phyloP scores from a whole-genome alignment of 2,797 vertebrate species.

The Sus cebifrons region DNA sequence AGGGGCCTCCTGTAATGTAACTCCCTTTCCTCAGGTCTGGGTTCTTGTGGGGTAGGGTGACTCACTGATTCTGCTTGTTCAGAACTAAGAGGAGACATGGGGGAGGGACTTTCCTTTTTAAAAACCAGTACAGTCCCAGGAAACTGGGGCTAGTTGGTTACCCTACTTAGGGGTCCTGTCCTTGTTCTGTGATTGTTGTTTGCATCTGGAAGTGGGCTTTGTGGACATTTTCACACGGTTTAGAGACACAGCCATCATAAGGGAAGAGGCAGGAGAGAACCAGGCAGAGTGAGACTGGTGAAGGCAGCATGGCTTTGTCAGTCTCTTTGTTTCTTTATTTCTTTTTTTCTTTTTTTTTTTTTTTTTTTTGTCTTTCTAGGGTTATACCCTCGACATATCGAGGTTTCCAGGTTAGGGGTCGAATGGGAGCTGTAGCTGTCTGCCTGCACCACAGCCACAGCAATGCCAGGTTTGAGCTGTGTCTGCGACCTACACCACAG shows the following conservation, averaged over 20 bases:
- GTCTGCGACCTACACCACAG: too few relatives aligned
- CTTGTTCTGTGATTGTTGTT: background rate
- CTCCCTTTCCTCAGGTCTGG: background rate
- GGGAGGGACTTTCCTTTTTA: background rate
- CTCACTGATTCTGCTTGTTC: background rate
- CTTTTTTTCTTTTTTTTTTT: too few relatives aligned
- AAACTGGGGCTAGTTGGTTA: background rate
- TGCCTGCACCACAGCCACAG: too few relatives aligned
- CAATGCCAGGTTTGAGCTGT: too few relatives aligned
- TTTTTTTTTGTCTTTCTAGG: too few relatives aligned
- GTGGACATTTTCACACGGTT: background rate
- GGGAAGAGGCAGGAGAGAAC: background rate
- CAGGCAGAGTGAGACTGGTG: too few relatives aligned
- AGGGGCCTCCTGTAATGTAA: background rate
- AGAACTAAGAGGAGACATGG: background rate
- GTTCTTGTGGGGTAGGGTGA: background rate
- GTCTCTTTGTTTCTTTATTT: too few relatives aligned
- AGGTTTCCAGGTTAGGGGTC: too few relatives aligned
- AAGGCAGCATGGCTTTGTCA: background rate
- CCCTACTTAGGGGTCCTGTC: background rate
- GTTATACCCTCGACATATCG: too few relatives aligned
- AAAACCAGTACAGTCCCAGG: background rate
- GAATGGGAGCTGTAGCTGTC: too few relatives aligned
- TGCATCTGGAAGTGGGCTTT: background rate
- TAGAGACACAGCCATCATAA: background rate